Percentiles rank a stretch among this genome's conserved stretches.
These are phyloP conservation scores for Corythoichthys haematopterus DNA, from an alignment of 2,113 vertebrate genomes.

Conservation along the genomic window DNA sequence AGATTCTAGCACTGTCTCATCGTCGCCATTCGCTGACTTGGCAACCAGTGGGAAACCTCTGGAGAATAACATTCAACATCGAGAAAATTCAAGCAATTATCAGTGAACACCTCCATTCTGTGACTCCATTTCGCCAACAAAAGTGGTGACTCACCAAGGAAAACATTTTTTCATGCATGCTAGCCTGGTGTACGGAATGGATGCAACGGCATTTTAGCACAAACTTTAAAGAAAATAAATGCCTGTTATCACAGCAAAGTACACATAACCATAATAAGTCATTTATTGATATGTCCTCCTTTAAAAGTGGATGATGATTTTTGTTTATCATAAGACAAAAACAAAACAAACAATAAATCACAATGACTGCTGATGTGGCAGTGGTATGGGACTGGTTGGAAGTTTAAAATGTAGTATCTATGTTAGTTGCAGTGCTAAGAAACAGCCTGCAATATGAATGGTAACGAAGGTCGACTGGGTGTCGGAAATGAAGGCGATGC, in stretches of 20 bases:
- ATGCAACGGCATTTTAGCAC: conserved; percentile 22
- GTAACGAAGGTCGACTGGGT: neutral
- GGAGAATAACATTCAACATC: conserved; percentile 60
- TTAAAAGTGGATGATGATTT: conserved; percentile 26
- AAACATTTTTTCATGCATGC: conserved; percentile 41
- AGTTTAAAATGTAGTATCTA: too few relatives aligned
- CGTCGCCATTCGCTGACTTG: conserved; percentile 64
- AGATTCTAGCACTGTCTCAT: conserved; percentile 44
- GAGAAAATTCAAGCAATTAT: conserved; percentile 62
- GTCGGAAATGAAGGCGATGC: too few relatives aligned
- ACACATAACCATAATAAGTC: conserved; percentile 1
- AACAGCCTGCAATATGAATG: neutral
- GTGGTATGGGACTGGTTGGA: neutral
- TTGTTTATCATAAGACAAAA: conserved; percentile 5
- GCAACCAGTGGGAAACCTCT: conserved; percentile 62
- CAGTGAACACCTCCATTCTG: conserved; percentile 44
- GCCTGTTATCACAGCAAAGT: neutral
- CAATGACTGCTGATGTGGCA: neutral
- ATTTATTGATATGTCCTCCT: neutral
- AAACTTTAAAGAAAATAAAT: conserved; percentile 26
- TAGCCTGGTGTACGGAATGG: conserved; percentile 17
- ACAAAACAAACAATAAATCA: neutral
- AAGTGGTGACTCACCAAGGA: conserved; percentile 50
- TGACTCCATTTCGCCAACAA: conserved; percentile 31
- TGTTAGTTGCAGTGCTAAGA: neutral